Evolutionary conservation across 2,888 invertebrate species (phyloP), one percentile per base, ranked within the genome.

Genomic region (Aphelenchoides bicaudatus): DNA sequence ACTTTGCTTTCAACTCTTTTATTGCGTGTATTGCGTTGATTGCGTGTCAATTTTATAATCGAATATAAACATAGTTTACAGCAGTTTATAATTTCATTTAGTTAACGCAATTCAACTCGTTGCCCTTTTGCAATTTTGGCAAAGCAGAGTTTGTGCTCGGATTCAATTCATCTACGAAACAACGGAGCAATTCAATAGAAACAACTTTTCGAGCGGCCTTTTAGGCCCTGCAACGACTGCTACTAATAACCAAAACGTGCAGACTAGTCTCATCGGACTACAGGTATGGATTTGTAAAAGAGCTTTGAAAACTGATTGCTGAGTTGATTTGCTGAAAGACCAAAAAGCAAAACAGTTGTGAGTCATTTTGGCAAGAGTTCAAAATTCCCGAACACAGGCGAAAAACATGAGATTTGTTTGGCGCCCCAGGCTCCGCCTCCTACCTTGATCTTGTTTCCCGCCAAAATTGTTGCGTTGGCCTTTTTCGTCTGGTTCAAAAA

Each of bases 171-270:
- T n/a, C n/a, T n/a, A n/a, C n/a, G n/a, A n/a, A n/a, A n/a, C n/a
- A n/a, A 43, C 43, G 43, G 43, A 43, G 43, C 43, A 43, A 43
- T 21, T 43, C 43, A 43, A 43, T 43, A 19, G 43, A 43, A 43
- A n/a, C 43, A 43, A 43, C 43, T n/a, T 43, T n/a, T 19, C 43
- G n/a, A n/a, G n/a, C 43, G 43, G 43, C 23, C 23, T 43, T 8
- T 43, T 43, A 10, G 43, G 43, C 43, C 34, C 10, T n/a, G 10
- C 34, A 10, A 34, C 34, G 10, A 8, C 43, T 8, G 25, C 43
- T 8, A 43, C 16, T 25, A 6, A 6, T 25, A n/a, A n/a, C 43
- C 10, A 19, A 25, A 43, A 43, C 43, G 43, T 43, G 10, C 43
- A 43, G 23, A 6, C 10, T 8, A 10, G 16, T n/a, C 43, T 43